These are phyloP conservation scores for Euplexia lucipara DNA, from an alignment of 2,888 invertebrate species.

Conservation along the genomic window DNA sequence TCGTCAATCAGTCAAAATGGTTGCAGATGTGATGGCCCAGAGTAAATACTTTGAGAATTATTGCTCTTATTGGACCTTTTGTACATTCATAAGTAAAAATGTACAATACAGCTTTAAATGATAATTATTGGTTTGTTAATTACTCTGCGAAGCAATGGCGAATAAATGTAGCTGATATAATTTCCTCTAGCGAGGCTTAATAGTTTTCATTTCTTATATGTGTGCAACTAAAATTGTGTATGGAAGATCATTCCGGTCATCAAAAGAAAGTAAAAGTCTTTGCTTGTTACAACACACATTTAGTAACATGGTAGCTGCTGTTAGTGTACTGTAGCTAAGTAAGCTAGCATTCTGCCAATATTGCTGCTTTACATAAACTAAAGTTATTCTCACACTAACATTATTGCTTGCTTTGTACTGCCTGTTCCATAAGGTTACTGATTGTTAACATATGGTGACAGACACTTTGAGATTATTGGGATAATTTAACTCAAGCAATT, in stretches of 20 bases:
- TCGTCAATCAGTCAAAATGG: not conserved
- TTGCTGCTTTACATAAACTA: slow-evolving; percentile 7
- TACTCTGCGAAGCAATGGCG: slow-evolving; percentile 46
- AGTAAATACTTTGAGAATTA: not conserved
- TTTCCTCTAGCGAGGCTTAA: not conserved
- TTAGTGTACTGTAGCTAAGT: not conserved
- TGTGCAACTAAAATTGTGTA: not conserved
- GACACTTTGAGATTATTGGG: slow-evolving; percentile 2
- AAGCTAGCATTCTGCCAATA: not conserved
- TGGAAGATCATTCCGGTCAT: not conserved
- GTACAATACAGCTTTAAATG: not conserved
- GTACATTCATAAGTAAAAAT: not conserved
- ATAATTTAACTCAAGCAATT: slow-evolving; percentile 15
- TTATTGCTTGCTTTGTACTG: slow-evolving; percentile 10
- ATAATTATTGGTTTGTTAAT: not conserved
- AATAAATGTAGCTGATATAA: slow-evolving; percentile 38
- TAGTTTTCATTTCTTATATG: slow-evolving; percentile 5
- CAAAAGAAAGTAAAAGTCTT: not conserved
- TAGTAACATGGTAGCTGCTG: not conserved
- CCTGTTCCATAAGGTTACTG: slow-evolving; percentile 23
- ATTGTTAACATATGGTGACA: slow-evolving; percentile 17
- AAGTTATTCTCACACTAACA: not conserved
- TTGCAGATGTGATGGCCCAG: not conserved
- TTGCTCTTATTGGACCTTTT: not conserved
- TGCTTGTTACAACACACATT: not conserved